A percentile compares a stretch with the other conserved stretches of the same genome.
Evolutionary conservation across 2,888 invertebrate species (phyloP).

Genomic region (Acanthococcus lagerstroemiae): DNA sequence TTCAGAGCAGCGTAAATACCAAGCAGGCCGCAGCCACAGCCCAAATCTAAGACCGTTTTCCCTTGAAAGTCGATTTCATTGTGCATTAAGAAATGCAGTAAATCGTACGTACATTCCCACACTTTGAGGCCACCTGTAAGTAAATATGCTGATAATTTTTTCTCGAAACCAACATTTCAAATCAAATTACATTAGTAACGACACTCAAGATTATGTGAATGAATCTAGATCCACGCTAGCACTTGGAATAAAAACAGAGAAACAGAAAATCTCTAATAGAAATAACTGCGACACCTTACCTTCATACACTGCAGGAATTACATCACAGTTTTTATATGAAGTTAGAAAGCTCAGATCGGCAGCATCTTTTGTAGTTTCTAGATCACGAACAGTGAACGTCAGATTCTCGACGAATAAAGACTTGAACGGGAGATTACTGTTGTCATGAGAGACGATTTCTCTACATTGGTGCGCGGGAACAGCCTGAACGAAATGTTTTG

Average conservation of each 20-base stretch:
- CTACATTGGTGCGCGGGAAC: too few relatives aligned
- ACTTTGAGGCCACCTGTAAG: slow-evolving; percentile 83
- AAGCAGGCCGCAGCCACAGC: slow-evolving; percentile 83
- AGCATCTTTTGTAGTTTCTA: neutral
- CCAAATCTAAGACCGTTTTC: slow-evolving; percentile 69
- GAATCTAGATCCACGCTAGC: too few relatives aligned
- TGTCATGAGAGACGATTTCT: too few relatives aligned
- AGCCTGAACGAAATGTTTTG: too few relatives aligned
- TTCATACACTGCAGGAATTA: slow-evolving; percentile 66
- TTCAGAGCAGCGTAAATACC: slow-evolving; percentile 65
- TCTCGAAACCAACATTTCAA: too few relatives aligned
- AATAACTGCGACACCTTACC: too few relatives aligned
- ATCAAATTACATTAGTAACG: too few relatives aligned
- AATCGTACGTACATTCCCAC: slow-evolving; percentile 87
- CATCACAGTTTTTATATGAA: slow-evolving; percentile 45
- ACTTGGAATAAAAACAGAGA: neutral
- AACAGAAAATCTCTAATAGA: neutral
- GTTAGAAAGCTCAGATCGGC: neutral
- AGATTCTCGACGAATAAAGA: neutral
- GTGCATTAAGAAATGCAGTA: slow-evolving; percentile 54
- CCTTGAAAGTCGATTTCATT: slow-evolving; percentile 43
- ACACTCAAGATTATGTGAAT: too few relatives aligned
- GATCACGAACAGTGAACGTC: neutral
- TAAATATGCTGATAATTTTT: too few relatives aligned
- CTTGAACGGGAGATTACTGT: too few relatives aligned